These are phyloP conservation scores for Lepidurus arcticus DNA, from an alignment of 1,140 invertebrate genomes.

Conservation along the genomic window DNA sequence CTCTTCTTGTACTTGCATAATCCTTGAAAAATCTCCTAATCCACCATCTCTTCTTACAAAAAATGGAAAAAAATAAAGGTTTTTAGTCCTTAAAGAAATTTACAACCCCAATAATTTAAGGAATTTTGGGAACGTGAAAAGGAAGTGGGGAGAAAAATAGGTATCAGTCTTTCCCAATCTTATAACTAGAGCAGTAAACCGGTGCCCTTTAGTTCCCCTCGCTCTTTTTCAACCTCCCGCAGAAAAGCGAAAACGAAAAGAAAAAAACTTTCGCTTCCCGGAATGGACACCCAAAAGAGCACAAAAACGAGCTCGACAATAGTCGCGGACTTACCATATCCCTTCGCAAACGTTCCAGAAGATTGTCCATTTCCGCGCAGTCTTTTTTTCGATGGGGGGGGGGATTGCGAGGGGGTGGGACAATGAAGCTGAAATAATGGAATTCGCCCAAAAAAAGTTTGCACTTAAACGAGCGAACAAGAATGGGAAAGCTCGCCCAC, in stretches of 20 bases:
- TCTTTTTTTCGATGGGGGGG: neutral
- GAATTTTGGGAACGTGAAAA: neutral
- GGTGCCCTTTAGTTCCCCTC: too few relatives aligned
- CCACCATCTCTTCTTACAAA: too few relatives aligned
- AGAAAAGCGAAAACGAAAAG: too few relatives aligned
- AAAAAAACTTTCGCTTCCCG: too few relatives aligned
- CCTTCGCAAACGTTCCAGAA: neutral
- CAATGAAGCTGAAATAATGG: neutral
- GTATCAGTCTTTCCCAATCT: neutral
- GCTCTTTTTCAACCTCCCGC: too few relatives aligned
- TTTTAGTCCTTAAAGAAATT: too few relatives aligned
- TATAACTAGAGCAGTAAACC: slow-evolving; percentile 10
- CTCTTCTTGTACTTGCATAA: neutral
- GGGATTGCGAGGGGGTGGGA: neutral
- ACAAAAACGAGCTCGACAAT: neutral
- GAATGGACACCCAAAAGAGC: too few relatives aligned
- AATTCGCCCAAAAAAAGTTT: too few relatives aligned
- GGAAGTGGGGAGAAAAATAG: neutral
- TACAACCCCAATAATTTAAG: too few relatives aligned
- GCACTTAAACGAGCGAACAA: too few relatives aligned
- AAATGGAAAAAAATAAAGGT: too few relatives aligned
- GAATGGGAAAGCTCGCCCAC: too few relatives aligned
- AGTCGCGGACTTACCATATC: neutral
- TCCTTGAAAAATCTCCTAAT: slow-evolving; percentile 7
- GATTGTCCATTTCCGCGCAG: neutral